phyloP scores from a whole-genome alignment of 2,113 vertebrate genomes.

The Turnix velox region DNA sequence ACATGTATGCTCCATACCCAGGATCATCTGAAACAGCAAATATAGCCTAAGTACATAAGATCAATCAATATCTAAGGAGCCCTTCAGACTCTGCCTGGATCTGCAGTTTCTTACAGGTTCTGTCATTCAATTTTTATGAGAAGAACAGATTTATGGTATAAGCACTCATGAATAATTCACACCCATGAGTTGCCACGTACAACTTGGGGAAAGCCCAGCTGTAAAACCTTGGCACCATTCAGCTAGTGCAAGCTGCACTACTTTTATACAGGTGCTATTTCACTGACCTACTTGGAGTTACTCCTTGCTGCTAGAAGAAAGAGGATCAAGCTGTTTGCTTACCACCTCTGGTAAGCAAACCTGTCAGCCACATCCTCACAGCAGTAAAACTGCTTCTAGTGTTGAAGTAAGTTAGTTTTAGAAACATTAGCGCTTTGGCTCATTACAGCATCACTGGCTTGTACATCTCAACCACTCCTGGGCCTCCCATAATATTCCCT shows the following conservation, averaged over 20 bases:
- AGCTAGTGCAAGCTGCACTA: not conserved
- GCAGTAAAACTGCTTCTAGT: not conserved
- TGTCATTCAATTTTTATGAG: constrained; percentile 6
- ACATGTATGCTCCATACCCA: not conserved
- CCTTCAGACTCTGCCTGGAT: not conserved
- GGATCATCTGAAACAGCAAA: not conserved
- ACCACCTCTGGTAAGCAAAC: not conserved
- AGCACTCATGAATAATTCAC: constrained; percentile 51
- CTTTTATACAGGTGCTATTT: constrained; percentile 42
- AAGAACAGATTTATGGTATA: constrained; percentile 27
- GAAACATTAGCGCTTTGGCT: not conserved
- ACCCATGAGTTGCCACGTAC: not conserved
- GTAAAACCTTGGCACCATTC: constrained; percentile 25
- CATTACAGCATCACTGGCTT: not conserved
- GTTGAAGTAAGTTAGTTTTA: not conserved
- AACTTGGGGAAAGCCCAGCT: constrained; percentile 29
- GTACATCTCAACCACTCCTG: not conserved
- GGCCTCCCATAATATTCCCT: not conserved
- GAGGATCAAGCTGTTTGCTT: not conserved
- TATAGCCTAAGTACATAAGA: not conserved
- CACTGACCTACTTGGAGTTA: constrained; percentile 48
- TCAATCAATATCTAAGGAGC: not conserved
- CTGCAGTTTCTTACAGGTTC: constrained; percentile 5
- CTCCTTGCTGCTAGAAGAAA: not conserved
- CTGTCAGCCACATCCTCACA: not conserved